phyloP scores from a whole-genome alignment of 2,888 invertebrate genomes.

The Xestoiulus laeticollis region DNA sequence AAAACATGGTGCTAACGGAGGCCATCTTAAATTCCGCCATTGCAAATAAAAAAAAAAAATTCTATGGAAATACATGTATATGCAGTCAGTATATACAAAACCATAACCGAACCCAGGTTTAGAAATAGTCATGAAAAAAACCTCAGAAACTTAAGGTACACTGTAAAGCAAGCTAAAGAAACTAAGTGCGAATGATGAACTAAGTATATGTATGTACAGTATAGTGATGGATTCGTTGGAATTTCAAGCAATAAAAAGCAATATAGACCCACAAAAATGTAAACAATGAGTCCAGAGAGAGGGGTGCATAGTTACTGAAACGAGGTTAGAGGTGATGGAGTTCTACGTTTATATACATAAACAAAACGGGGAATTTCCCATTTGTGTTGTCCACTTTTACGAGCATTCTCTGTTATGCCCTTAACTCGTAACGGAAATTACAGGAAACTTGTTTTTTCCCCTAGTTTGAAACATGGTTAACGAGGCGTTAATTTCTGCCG shows the following conservation, averaged over 20 bases:
- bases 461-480: not conserved
- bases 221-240: not conserved
- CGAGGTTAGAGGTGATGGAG: not conserved
- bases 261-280: not conserved
- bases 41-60: too few species aligned
- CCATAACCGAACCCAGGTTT: not conserved
- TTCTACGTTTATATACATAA: not conserved
- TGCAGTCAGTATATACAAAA: too few species aligned
- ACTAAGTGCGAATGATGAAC: not conserved
- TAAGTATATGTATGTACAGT: not conserved
- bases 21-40: not conserved
- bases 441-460: not conserved
- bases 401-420: not conserved
- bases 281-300: not conserved
- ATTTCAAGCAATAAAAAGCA: slow-evolving; percentile 24
- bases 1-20: not conserved
- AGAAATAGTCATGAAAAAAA: not conserved
- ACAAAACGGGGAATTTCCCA: not conserved
- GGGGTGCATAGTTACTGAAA: not conserved
- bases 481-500: not conserved
- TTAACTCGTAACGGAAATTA: not conserved
- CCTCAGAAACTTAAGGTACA: not conserved
- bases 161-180: not conserved
- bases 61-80: too few species aligned
- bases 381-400: not conserved